phyloP scores from a whole-genome alignment of 2,113 vertebrate genomes.

The Mormoops blainvillei region DNA sequence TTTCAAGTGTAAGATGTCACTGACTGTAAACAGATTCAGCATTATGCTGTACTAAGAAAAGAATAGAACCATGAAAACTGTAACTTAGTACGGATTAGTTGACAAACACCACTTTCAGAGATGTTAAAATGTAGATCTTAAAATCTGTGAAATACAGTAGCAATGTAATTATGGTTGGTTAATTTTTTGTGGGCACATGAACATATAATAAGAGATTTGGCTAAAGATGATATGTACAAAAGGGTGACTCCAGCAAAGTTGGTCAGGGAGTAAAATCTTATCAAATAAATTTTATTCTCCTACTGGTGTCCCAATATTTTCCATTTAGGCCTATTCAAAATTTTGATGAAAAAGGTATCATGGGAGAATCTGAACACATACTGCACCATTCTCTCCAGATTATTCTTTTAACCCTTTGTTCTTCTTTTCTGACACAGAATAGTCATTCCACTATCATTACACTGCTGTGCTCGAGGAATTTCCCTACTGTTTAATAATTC shows the following conservation, averaged over 20 bases:
- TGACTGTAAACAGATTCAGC: background rate
- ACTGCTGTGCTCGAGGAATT: background rate
- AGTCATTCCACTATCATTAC: background rate
- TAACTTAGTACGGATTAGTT: background rate
- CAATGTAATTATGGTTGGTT: background rate
- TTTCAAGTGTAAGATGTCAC: background rate
- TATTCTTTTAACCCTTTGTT: background rate
- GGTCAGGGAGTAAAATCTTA: background rate
- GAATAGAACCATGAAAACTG: background rate
- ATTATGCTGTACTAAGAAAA: background rate
- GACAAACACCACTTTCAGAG: background rate
- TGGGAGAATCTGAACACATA: background rate
- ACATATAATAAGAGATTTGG: background rate
- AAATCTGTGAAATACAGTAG: background rate
- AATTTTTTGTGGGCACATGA: background rate
- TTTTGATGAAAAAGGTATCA: background rate
- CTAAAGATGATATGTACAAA: background rate
- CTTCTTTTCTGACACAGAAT: background rate
- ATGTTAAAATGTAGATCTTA: constrained; percentile 2
- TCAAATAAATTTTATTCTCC: background rate
- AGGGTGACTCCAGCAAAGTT: background rate
- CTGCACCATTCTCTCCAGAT: background rate
- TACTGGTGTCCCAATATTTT: background rate
- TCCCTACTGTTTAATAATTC: background rate
- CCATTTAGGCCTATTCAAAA: background rate